These are phyloP conservation scores for Megathymus violae DNA, from an alignment of 1,140 invertebrate species.

Conservation along the genomic window DNA sequence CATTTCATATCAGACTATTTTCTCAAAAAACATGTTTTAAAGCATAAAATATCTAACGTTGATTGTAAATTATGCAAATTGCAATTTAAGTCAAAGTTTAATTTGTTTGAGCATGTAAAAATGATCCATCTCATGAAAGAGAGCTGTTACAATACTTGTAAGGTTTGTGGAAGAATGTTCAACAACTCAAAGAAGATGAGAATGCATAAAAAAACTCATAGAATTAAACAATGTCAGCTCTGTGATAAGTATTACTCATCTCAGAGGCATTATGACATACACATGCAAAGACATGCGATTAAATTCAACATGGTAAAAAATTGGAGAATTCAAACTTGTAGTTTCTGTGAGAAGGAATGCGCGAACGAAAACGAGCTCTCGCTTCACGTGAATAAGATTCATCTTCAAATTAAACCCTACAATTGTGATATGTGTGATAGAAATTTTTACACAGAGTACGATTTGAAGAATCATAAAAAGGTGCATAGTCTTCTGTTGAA, in stretches of 20 bases:
- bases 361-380: constrained; percentile 66
- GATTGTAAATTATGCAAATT: constrained; percentile 52
- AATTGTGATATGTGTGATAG: constrained; percentile 73
- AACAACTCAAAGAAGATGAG: constrained; percentile 44
- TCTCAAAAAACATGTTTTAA: constrained; percentile 62
- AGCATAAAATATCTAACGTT: constrained; percentile 56
- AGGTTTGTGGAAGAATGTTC: constrained; percentile 56
- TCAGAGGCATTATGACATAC: constrained; percentile 53
- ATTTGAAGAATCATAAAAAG: constrained; percentile 66
- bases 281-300: constrained; percentile 62
- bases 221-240: constrained; percentile 52
- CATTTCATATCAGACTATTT: constrained; percentile 71
- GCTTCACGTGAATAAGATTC: constrained; percentile 70
- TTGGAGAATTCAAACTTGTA: constrained; percentile 55
- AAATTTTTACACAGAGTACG: constrained; percentile 65
- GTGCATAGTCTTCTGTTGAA: constrained; percentile 58
- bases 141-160: constrained; percentile 45
- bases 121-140: constrained; percentile 54
- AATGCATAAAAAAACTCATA: constrained; percentile 54
- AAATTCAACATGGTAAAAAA: constrained; percentile 49
- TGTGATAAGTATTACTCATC: constrained; percentile 61
- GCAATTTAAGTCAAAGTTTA: constrained; percentile 65
- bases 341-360: constrained; percentile 72
- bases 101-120: constrained; percentile 65
- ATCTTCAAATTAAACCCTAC: constrained; percentile 77